Conservation (phyloP, 2,113 vertebrate species). For the Hyperoodon ampullatus region DNA sequence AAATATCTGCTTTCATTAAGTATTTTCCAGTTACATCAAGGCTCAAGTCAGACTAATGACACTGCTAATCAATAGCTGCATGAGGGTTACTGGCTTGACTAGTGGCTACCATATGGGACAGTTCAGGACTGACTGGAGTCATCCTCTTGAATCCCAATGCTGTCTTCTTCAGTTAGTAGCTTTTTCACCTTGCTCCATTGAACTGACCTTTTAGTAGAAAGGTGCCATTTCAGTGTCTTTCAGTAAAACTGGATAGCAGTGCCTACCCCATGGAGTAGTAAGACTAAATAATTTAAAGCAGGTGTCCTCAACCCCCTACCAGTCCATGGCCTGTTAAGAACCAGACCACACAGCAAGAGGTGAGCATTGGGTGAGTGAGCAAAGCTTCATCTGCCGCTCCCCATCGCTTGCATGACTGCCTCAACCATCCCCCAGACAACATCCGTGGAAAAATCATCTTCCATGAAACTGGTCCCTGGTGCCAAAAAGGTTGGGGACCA, state of each 20-base stretch:
- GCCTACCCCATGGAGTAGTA: neutral
- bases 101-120: neutral
- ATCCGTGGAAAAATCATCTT: too few relatives aligned
- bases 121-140: neutral
- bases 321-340: too few relatives aligned
- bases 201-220: neutral
- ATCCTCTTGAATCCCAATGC: neutral
- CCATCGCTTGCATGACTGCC: too few relatives aligned
- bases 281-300: neutral
- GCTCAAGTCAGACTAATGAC: neutral
- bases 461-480: too few relatives aligned
- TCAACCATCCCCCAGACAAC: too few relatives aligned
- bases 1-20: neutral
- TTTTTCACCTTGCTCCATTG: neutral
- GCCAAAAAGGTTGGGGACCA: too few relatives aligned
- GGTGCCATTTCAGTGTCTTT: neutral
- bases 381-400: too few relatives aligned
- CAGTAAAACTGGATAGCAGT: neutral
- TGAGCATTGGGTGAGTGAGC: too few relatives aligned
- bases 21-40: neutral
- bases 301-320: too few relatives aligned
- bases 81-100: neutral
- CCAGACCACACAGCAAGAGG: too few relatives aligned
- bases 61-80: neutral
- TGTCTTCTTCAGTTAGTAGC: neutral